Evolutionary conservation across 1,140 invertebrate genomes (phyloP).

Genomic region (Adoxophyes honmai): DNA sequence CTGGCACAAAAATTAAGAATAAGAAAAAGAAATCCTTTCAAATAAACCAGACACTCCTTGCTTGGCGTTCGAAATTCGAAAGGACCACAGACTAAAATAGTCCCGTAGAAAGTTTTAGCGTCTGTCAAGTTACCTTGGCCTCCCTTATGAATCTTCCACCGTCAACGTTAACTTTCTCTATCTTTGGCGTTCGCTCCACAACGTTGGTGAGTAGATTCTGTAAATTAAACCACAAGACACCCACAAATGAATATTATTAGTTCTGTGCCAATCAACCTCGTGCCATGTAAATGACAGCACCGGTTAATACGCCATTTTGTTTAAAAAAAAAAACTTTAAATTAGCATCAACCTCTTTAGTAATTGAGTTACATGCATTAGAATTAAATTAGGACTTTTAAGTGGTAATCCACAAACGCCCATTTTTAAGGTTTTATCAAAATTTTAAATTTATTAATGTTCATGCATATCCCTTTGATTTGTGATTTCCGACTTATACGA

Average conservation of each 20-base stretch:
- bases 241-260: constrained; percentile 32
- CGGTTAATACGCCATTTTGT: neutral
- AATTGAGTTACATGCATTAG: neutral
- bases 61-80: constrained; percentile 13
- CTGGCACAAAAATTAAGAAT: constrained; percentile 11
- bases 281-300: neutral
- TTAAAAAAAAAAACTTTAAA: neutral
- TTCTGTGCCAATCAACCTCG: constrained; percentile 15
- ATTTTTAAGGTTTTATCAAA: no score
- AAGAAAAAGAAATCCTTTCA: constrained; percentile 6
- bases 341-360: neutral
- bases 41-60: neutral
- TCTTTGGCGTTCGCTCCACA: constrained; percentile 92
- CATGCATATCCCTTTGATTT: neutral
- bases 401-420: constrained; percentile 6
- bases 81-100: constrained; percentile 25
- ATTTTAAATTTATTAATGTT: neutral
- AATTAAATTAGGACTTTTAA: constrained; percentile 3
- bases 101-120: constrained; percentile 10
- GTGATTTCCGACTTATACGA: neutral
- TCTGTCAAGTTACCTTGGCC: constrained; percentile 91
- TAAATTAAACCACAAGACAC: constrained; percentile 51
- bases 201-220: constrained; percentile 94
- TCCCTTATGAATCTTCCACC: constrained; percentile 97
- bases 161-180: constrained; percentile 96